Percentiles rank a stretch among this genome's conserved stretches.
These are phyloP conservation scores for Sander vitreus DNA, from an alignment of 2,113 vertebrate genomes.

Conservation along the genomic window DNA sequence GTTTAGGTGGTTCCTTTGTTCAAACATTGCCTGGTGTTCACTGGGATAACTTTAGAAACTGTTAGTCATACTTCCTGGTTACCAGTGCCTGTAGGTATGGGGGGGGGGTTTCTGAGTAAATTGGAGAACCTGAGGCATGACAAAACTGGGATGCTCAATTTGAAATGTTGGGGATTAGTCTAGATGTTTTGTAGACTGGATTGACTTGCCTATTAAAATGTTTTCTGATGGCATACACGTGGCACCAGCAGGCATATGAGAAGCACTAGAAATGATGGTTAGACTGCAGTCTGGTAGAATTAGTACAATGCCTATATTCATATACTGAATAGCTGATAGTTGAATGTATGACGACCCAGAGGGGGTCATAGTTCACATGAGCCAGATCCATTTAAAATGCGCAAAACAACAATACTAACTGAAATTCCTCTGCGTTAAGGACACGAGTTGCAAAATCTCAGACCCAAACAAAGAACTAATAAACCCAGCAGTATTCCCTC, in stretches of 20 bases:
- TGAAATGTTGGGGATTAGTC: conserved; percentile 12
- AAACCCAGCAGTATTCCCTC: not conserved
- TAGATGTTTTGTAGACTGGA: conserved; percentile 1
- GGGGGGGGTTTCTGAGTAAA: conserved; percentile 21
- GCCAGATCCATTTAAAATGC: not conserved
- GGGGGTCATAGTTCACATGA: conserved; percentile 31
- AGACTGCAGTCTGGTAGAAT: not conserved
- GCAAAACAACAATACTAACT: not conserved
- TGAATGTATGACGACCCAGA: not conserved
- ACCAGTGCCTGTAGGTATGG: conserved; percentile 3
- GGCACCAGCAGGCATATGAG: not conserved
- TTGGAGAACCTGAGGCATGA: conserved; percentile 24
- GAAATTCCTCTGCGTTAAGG: no score
- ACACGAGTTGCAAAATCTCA: not conserved
- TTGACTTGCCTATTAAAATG: conserved; percentile 5
- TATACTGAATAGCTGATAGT: not conserved
- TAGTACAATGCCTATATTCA: not conserved
- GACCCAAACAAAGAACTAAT: not conserved
- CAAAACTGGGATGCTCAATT: conserved; percentile 37
- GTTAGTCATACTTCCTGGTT: conserved; percentile 25
- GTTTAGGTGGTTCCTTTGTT: conserved; percentile 3
- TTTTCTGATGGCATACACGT: conserved; percentile 10
- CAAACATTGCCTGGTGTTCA: conserved; percentile 30
- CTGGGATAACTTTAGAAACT: conserved; percentile 24
- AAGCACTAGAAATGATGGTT: not conserved